Evolutionary conservation across 2,797 vertebrate genomes (phyloP).

Genomic region (Falco columbarius): DNA sequence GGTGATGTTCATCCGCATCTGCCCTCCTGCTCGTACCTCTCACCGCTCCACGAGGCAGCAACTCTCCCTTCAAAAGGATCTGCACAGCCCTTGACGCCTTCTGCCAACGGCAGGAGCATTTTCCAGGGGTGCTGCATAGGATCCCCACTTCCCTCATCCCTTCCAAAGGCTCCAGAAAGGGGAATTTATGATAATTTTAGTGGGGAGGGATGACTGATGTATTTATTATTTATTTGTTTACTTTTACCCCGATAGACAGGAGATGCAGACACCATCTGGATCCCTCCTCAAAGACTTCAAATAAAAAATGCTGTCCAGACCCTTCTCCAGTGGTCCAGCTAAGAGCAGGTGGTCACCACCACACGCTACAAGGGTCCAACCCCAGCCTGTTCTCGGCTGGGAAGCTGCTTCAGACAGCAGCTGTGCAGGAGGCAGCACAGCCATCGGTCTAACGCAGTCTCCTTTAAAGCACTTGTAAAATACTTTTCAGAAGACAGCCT

Average conservation of each 20-base stretch:
- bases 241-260: background rate
- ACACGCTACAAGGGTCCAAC: background rate
- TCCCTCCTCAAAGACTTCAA: background rate
- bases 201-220: background rate
- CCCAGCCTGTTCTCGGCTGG: background rate
- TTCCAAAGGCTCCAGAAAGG: background rate
- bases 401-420: background rate
- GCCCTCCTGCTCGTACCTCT: background rate
- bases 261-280: background rate
- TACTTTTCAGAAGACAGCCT: background rate
- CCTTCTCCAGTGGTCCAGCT: background rate
- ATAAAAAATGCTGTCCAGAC: background rate
- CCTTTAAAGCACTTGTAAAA: background rate
- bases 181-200: background rate
- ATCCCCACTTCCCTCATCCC: background rate
- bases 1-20: background rate
- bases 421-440: background rate
- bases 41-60: background rate
- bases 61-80: background rate
- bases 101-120: accelerated
- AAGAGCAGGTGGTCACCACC: background rate
- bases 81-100: background rate
- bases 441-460: background rate
- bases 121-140: background rate
- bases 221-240: background rate